Conservation (phyloP, 2,113 vertebrate species). For the Pseudopodoces humilis region DNA sequence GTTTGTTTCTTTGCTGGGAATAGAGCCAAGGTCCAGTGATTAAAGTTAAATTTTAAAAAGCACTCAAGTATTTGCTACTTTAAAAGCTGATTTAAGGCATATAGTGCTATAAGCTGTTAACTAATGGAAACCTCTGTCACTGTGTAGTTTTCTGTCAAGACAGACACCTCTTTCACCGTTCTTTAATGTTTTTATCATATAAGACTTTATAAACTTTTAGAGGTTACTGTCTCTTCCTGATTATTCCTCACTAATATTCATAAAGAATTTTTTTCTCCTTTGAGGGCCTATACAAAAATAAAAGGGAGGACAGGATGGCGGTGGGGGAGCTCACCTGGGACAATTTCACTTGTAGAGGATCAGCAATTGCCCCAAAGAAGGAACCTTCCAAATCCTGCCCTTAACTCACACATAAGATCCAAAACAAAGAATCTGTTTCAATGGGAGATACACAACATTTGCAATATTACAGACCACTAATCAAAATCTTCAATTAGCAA, state of each 20-base stretch:
- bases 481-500: not conserved
- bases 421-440: not conserved
- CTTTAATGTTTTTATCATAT: not conserved
- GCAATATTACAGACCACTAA: not conserved
- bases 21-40: not conserved
- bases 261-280: not conserved
- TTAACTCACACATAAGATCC: not conserved
- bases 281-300: not conserved
- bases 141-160: not conserved
- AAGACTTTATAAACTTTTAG: not conserved
- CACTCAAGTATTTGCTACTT: not conserved
- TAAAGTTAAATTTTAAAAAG: not conserved
- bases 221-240: not conserved
- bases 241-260: not conserved
- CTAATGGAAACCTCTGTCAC: not conserved
- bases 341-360: not conserved
- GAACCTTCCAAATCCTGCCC: not conserved
- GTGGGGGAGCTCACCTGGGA: not conserved
- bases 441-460: not conserved
- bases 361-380: not conserved
- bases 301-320: not conserved
- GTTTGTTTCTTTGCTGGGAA: not conserved
- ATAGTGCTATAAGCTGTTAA: not conserved
- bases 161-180: not conserved
- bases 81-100: not conserved